These are phyloP conservation scores for Operophtera brumata DNA, from an alignment of 2,888 invertebrate genomes.

Conservation along the genomic window DNA sequence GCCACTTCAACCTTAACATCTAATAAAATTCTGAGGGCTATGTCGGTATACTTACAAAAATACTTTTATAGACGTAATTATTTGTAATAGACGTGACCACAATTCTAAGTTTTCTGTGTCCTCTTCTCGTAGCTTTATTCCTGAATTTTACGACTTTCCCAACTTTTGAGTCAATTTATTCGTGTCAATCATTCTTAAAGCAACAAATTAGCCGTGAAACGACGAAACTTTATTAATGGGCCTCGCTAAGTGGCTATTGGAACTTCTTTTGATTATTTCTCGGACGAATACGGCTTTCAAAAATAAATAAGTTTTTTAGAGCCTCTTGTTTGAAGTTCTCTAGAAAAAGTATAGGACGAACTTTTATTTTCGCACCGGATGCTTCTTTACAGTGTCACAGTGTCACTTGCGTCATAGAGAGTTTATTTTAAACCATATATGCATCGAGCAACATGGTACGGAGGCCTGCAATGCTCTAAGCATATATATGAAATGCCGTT, in stretches of 20 bases:
- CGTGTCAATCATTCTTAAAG: constrained; percentile 30
- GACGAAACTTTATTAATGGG: constrained; percentile 30
- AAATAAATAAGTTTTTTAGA: neutral
- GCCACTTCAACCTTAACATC: too few species aligned
- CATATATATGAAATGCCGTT: too few species aligned
- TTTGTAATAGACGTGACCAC: too few species aligned
- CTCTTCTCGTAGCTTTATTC: too few species aligned
- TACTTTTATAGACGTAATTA: too few species aligned
- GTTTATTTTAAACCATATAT: too few species aligned
- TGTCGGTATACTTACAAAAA: too few species aligned
- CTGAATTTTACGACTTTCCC: too few species aligned
- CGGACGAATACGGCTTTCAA: neutral
- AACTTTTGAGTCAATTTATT: constrained; percentile 22
- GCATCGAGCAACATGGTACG: too few species aligned
- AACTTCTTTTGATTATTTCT: constrained; percentile 16
- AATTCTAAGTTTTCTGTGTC: too few species aligned
- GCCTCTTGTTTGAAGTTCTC: neutral
- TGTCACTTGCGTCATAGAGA: neutral
- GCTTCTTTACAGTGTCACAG: neutral
- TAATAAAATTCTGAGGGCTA: too few species aligned
- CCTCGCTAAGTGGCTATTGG: constrained; percentile 24
- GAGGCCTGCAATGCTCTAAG: too few species aligned
- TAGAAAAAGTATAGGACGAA: neutral
- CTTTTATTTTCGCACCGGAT: neutral
- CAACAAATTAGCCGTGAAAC: constrained; percentile 33